These are phyloP conservation scores for Oppia nitens DNA, from an alignment of 1,140 invertebrate species.

Conservation along the genomic window DNA sequence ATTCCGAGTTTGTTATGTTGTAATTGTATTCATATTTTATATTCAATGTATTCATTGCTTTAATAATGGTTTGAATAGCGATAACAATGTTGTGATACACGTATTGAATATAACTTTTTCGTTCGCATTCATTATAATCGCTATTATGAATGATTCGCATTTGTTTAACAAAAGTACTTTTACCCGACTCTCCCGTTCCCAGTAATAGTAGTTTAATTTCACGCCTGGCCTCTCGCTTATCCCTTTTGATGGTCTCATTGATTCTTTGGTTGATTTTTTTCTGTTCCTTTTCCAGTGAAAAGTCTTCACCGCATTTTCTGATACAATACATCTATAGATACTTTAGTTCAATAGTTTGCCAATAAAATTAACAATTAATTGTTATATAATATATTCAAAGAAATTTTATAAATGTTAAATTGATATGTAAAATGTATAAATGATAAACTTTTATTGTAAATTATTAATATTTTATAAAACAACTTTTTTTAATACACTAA, in stretches of 20 bases:
- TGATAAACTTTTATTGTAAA: too few species aligned
- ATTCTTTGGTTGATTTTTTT: conserved; percentile 3
- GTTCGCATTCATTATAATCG: conserved; percentile 40
- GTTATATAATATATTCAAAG: too few species aligned
- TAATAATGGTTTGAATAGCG: conserved; percentile 39
- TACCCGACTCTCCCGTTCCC: conserved; percentile 38
- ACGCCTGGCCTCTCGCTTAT: background rate
- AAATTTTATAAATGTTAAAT: too few species aligned
- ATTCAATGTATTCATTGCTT: conserved; percentile 40
- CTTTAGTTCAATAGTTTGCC: too few species aligned
- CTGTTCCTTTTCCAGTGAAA: too few species aligned
- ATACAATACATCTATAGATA: too few species aligned
- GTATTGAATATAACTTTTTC: conserved; percentile 34
- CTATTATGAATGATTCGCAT: conserved; percentile 42
- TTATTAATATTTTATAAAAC: too few species aligned
- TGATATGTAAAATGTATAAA: too few species aligned
- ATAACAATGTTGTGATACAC: conserved; percentile 44
- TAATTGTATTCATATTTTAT: conserved; percentile 33
- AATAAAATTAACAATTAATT: too few species aligned
- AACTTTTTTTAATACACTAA: too few species aligned
- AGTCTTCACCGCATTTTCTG: too few species aligned
- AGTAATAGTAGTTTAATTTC: conserved; percentile 14
- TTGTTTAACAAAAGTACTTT: conserved; percentile 43
- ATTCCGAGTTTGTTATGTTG: conserved; percentile 35
- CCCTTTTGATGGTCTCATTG: conserved; percentile 1